Evolutionary conservation across 1,140 invertebrate species (phyloP).

Genomic region (Coptotermes formosanus): DNA sequence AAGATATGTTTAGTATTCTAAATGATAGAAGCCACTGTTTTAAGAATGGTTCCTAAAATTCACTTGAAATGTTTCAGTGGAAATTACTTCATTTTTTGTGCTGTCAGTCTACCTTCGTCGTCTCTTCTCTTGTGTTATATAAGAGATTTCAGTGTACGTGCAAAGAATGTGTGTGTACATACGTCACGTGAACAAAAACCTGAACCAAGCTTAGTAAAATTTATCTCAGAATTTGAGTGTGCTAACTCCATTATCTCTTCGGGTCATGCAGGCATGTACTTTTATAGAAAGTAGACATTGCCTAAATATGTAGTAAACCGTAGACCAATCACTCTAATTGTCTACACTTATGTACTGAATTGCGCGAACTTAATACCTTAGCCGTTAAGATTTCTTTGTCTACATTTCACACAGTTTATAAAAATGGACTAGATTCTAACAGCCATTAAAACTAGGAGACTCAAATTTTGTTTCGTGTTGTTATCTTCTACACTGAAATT

Average conservation of each 20-base stretch:
- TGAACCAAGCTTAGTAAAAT: neutral
- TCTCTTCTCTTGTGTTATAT: neutral
- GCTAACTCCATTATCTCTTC: neutral
- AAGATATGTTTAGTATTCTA: no score
- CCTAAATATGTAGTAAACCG: neutral
- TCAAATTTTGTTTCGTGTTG: no score
- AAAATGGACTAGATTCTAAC: no score
- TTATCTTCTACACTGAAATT: no score
- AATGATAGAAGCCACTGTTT: no score
- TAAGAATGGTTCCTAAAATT: no score
- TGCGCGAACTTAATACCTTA: no score
- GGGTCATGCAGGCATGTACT: neutral
- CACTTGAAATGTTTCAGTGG: neutral
- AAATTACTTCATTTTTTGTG: neutral
- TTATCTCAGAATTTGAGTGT: neutral
- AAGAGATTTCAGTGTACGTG: slow-evolving; percentile 5
- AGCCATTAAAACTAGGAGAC: no score
- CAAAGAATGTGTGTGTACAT: neutral
- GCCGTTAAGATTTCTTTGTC: no score
- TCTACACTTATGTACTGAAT: no score
- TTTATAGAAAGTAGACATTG: neutral
- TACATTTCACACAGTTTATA: no score
- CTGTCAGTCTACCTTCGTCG: neutral
- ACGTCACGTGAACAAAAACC: neutral
- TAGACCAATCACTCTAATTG: no score